Conservation (phyloP, 92 coral and sea anemone species). For the Siderastrea siderea region DNA sequence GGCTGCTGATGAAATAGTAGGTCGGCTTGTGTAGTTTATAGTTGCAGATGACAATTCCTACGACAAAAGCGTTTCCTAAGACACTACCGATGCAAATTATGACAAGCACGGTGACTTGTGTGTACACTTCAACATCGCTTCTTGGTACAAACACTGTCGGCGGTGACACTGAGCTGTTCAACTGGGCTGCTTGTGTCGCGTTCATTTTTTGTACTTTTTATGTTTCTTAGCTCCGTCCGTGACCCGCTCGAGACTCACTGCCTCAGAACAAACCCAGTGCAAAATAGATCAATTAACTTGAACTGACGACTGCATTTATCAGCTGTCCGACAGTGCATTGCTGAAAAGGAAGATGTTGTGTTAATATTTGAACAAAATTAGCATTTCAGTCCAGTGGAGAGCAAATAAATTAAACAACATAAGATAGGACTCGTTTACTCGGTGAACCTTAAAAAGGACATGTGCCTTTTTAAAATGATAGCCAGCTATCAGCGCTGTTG, state of each 20-base stretch:
- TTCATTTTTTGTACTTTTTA: not conserved
- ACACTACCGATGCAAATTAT: slow-evolving; percentile 60
- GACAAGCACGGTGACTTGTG: slow-evolving; percentile 51
- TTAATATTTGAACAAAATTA: slow-evolving; percentile 26
- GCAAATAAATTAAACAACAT: not conserved
- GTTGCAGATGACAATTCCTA: slow-evolving; percentile 51
- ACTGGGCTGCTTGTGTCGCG: slow-evolving; percentile 2
- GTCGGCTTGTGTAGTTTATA: slow-evolving; percentile 85
- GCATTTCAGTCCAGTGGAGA: not conserved
- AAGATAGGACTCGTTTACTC: not conserved
- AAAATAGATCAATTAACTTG: not conserved
- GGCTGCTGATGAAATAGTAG: slow-evolving; percentile 78
- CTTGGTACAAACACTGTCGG: not conserved
- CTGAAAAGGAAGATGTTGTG: slow-evolving; percentile 11
- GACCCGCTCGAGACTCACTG: not conserved
- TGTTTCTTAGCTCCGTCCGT: not conserved
- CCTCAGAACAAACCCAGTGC: not conserved
- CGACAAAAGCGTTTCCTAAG: slow-evolving; percentile 69
- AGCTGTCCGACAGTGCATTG: not conserved
- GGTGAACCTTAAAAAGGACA: not conserved
- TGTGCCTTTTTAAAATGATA: not conserved
- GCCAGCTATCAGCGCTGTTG: not conserved
- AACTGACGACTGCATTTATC: not conserved
- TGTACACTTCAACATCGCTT: slow-evolving; percentile 34
- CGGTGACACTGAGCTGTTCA: not conserved